These are phyloP conservation scores for Luscinia megarhynchos DNA, from an alignment of 2,797 vertebrate genomes.

Conservation along the genomic window DNA sequence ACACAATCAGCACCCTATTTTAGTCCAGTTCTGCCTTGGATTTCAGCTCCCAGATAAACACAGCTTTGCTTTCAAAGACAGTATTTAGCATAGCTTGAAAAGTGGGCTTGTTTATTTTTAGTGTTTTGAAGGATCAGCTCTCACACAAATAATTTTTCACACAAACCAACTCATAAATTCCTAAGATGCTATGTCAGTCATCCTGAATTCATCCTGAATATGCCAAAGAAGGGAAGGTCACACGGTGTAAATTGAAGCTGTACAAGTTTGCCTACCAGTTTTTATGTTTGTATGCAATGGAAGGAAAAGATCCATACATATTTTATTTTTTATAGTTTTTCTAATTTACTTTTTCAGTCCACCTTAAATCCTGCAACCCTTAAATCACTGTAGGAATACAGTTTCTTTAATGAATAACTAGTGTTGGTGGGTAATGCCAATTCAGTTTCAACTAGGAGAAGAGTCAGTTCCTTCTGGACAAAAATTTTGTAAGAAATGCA, in stretches of 20 bases:
- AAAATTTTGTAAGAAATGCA: background rate
- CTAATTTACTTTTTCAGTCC: background rate
- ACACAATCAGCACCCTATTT: background rate
- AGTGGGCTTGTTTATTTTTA: slow-evolving; percentile 16
- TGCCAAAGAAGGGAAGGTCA: background rate
- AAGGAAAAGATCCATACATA: background rate
- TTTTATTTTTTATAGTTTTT: background rate
- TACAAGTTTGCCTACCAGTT: background rate
- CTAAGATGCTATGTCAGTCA: slow-evolving; percentile 11
- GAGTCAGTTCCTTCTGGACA: background rate
- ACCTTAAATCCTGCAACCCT: background rate
- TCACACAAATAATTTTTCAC: slow-evolving; percentile 38
- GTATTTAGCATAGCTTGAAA: background rate
- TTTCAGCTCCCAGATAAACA: background rate
- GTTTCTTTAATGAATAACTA: background rate
- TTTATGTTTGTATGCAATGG: background rate
- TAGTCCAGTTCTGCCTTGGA: background rate
- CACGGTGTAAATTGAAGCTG: background rate
- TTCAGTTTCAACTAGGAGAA: background rate
- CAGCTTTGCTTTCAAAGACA: background rate
- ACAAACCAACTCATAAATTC: slow-evolving; percentile 32
- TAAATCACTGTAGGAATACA: background rate
- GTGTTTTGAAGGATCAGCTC: background rate
- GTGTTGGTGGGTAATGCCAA: background rate
- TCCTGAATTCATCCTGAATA: slow-evolving; percentile 36